These are phyloP conservation scores for Mus minutoides DNA, from an alignment of 2,797 vertebrate genomes.

Conservation along the genomic window DNA sequence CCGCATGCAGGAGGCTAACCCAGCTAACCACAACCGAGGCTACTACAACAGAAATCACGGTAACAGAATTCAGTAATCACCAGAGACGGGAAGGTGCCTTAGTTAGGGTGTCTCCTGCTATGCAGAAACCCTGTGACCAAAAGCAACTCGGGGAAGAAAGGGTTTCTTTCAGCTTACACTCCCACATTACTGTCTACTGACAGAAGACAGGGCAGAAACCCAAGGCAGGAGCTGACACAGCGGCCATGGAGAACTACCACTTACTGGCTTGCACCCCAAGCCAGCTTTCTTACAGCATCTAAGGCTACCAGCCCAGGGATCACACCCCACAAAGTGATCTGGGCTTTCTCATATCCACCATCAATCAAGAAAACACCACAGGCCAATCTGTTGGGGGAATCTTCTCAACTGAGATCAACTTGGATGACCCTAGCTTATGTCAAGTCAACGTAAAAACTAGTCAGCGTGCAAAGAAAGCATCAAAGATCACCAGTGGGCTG, in stretches of 20 bases:
- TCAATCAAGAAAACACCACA: neutral
- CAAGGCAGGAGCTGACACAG: neutral
- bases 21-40: rapidly evolving
- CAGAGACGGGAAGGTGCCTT: neutral
- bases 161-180: neutral
- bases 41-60: rapidly evolving
- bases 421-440: neutral
- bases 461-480: neutral
- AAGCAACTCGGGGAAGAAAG: neutral
- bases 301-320: neutral
- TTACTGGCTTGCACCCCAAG: neutral
- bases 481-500: rapidly evolving
- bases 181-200: neutral
- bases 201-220: neutral
- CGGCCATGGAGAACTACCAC: too few species aligned
- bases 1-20: rapidly evolving
- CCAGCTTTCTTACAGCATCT: neutral
- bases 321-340: neutral
- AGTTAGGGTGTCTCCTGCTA: neutral
- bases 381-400: neutral
- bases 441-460: neutral
- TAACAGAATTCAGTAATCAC: rapidly evolving
- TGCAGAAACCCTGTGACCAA: neutral
- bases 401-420: neutral
- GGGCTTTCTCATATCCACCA: neutral